Percentiles rank a stretch among this genome's conserved stretches.
These are phyloP conservation scores for Caenorhabditis uteleia DNA, from an alignment of 2,888 invertebrate species.

Conservation along the genomic window DNA sequence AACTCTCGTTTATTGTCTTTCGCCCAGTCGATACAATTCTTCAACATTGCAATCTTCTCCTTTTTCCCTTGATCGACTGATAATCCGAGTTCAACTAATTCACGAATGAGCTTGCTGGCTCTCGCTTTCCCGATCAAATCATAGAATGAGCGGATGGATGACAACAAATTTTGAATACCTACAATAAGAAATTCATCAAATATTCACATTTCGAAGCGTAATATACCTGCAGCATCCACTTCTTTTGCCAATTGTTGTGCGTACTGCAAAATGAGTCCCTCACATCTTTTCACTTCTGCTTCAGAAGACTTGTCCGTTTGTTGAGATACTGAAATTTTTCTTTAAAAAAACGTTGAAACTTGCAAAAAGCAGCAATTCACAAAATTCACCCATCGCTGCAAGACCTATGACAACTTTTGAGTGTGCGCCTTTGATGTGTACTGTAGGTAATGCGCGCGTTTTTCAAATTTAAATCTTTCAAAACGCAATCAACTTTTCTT, in stretches of 20 bases:
- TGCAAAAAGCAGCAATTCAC: too few species aligned
- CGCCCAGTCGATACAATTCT: constrained; percentile 98
- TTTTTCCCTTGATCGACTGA: constrained; percentile 81
- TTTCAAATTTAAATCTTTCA: too few species aligned
- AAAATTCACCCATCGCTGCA: too few species aligned
- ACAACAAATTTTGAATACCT: constrained; percentile 80
- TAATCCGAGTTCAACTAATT: constrained; percentile 93
- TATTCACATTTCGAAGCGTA: neutral
- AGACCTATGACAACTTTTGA: too few species aligned
- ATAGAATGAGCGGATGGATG: constrained; percentile 91
- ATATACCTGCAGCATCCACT: constrained; percentile 40
- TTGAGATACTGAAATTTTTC: constrained; percentile 19
- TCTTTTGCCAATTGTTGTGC: constrained; percentile 90
- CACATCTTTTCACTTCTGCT: constrained; percentile 86
- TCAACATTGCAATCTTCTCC: constrained; percentile 73
- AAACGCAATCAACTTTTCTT: too few species aligned
- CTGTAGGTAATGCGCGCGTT: too few species aligned
- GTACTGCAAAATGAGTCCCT: constrained; percentile 88
- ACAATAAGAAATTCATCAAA: constrained; percentile 44
- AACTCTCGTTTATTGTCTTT: constrained; percentile 96
- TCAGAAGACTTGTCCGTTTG: constrained; percentile 72
- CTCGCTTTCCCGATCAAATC: constrained; percentile 96
- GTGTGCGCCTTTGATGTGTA: too few species aligned
- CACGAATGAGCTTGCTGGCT: constrained; percentile 95
- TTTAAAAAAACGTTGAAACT: neutral